phyloP scores from a whole-genome alignment of 2,113 vertebrate genomes.

The Neogale vison region DNA sequence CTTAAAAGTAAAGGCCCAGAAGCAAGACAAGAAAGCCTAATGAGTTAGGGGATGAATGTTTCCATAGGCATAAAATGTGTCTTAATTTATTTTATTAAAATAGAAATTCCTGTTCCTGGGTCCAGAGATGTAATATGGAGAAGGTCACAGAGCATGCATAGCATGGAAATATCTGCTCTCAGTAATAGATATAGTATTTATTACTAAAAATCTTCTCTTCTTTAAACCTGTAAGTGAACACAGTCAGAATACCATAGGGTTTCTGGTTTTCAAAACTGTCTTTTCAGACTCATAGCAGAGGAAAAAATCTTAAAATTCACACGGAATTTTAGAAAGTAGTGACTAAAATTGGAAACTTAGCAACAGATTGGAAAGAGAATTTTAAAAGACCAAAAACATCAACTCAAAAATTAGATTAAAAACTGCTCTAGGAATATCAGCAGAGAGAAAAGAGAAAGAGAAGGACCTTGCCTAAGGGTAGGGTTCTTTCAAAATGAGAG shows the following conservation, averaged over 20 bases:
- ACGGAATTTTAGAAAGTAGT: background rate
- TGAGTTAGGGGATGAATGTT: background rate
- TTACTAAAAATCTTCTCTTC: background rate
- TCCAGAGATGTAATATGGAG: background rate
- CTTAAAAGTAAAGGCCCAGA: constrained; percentile 37
- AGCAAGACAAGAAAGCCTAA: background rate
- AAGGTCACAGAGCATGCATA: background rate
- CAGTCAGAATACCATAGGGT: background rate
- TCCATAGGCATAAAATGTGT: background rate
- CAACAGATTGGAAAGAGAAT: background rate
- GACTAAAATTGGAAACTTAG: background rate
- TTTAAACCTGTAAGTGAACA: background rate
- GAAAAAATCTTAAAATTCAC: background rate
- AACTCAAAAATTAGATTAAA: background rate
- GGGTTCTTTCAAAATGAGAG: background rate
- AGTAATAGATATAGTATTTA: background rate
- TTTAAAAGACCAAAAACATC: background rate
- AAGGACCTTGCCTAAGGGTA: background rate
- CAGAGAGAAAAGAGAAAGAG: background rate
- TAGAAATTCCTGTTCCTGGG: background rate
- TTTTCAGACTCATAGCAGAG: background rate
- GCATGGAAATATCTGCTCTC: background rate
- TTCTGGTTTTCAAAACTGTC: constrained; percentile 10
- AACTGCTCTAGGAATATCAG: background rate
- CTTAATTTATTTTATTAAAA: background rate